Percentiles rank a stretch among this genome's conserved stretches.
Evolutionary conservation across 1,140 invertebrate genomes (phyloP).

Genomic region (Drosophila dunni): DNA sequence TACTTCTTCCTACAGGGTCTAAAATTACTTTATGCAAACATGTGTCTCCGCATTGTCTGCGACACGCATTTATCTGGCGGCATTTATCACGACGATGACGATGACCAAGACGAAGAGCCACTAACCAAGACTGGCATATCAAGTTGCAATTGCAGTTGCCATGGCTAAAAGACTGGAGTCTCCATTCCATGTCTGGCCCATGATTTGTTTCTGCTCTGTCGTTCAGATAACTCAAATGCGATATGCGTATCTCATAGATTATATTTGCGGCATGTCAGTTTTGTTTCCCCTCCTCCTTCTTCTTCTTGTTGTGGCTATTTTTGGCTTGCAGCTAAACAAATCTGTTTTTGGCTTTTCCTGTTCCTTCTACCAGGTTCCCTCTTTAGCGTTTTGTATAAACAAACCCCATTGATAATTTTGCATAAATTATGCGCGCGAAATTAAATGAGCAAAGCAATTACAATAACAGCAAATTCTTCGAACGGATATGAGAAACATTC

Average conservation of each 20-base stretch:
- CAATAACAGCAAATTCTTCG: constrained; percentile 25
- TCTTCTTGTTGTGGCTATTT: constrained; percentile 57
- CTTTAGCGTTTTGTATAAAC: constrained; percentile 68
- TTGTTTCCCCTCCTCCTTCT: constrained; percentile 1
- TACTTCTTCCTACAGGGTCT: neutral
- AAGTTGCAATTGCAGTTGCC: constrained; percentile 64
- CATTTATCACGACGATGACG: constrained; percentile 71
- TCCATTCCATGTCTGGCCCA: constrained; percentile 21
- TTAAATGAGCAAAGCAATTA: constrained; percentile 64
- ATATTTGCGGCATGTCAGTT: constrained; percentile 51
- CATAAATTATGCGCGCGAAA: constrained; percentile 74
- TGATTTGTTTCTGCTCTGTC: constrained; percentile 62
- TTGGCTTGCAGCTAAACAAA: constrained; percentile 66
- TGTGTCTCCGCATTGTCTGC: constrained; percentile 81
- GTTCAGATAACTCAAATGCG: constrained; percentile 80
- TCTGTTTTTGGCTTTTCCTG: constrained; percentile 69
- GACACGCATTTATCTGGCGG: constrained; percentile 78
- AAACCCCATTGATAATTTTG: constrained; percentile 77
- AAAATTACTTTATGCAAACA: constrained; percentile 70
- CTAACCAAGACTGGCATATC: constrained; percentile 61
- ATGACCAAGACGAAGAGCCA: constrained; percentile 29
- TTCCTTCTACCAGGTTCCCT: constrained; percentile 27
- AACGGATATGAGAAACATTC: constrained; percentile 65
- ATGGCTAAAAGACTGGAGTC: neutral
- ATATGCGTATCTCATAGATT: constrained; percentile 82